These are phyloP conservation scores for Nothoprocta perdicaria DNA, from an alignment of 2,113 vertebrate species.

Conservation along the genomic window DNA sequence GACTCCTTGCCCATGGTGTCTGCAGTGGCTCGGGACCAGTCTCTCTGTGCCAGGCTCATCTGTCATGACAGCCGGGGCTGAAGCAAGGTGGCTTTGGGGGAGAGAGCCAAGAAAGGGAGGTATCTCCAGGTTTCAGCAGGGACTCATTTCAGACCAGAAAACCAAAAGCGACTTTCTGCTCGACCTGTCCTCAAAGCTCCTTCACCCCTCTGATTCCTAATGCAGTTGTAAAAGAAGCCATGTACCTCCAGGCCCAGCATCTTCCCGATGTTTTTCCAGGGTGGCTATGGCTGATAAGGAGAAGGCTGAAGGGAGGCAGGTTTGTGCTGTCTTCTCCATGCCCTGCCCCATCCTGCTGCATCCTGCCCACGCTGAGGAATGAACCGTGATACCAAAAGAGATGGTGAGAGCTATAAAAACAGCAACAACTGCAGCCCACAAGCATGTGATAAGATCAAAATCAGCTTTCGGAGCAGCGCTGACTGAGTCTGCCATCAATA, in stretches of 20 bases:
- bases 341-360: not conserved
- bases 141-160: not conserved
- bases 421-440: not conserved
- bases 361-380: not conserved
- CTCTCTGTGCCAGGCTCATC: not conserved
- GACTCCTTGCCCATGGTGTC: not conserved
- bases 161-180: not conserved
- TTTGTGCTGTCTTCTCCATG: not conserved
- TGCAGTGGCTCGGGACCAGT: not conserved
- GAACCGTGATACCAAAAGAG: not conserved
- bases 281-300: not conserved
- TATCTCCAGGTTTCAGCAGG: fast-evolving
- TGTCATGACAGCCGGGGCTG: not conserved
- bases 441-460: not conserved
- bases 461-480: not conserved
- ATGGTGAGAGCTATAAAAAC: not conserved
- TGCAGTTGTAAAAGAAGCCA: not conserved
- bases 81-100: not conserved
- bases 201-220: not conserved
- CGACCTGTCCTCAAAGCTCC: not conserved
- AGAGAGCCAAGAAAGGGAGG: not conserved
- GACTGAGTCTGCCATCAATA: not conserved
- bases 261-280: not conserved
- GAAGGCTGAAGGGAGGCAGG: not conserved
- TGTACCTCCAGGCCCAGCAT: not conserved